These are phyloP conservation scores for Brachyistius frenatus DNA, from an alignment of 2,113 vertebrate genomes.

Conservation along the genomic window DNA sequence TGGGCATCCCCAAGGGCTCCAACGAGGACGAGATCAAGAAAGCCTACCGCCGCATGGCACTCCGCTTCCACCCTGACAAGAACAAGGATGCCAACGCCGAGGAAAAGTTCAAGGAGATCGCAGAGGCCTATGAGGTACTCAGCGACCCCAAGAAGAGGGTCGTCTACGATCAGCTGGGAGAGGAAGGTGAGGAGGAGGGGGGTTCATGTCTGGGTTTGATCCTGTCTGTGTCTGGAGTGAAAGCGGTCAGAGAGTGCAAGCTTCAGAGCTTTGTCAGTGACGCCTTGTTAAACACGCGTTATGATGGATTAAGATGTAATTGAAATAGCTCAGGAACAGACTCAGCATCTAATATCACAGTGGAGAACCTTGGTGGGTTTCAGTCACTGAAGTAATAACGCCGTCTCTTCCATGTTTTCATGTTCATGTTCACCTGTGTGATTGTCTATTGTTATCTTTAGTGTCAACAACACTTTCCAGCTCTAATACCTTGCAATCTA, in stretches of 20 bases:
- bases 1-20: conserved; percentile 93
- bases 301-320: conserved; percentile 56
- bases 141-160: conserved; percentile 97
- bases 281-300: conserved; percentile 27
- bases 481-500: conserved; percentile 38
- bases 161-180: conserved; percentile 96
- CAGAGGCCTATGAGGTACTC: conserved; percentile 97
- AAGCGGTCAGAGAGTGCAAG: conserved; percentile 32
- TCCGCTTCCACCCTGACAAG: conserved; percentile 98
- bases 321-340: conserved; percentile 56
- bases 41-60: conserved; percentile 97
- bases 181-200: conserved; percentile 90
- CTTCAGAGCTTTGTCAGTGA: background rate
- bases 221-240: conserved; percentile 7
- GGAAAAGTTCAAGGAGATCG: conserved; percentile 98
- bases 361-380: conserved; percentile 27
- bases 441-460: conserved; percentile 33
- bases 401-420: conserved; percentile 18
- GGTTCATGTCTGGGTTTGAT: background rate
- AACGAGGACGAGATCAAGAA: conserved; percentile 99
- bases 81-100: conserved; percentile 95
- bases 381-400: conserved; percentile 57
- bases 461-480: conserved; percentile 38
- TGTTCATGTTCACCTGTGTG: conserved; percentile 32
- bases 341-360: conserved; percentile 41